These are phyloP conservation scores for Dendrocincla tyrannina DNA, from an alignment of 2,797 vertebrate species.

Conservation along the genomic window DNA sequence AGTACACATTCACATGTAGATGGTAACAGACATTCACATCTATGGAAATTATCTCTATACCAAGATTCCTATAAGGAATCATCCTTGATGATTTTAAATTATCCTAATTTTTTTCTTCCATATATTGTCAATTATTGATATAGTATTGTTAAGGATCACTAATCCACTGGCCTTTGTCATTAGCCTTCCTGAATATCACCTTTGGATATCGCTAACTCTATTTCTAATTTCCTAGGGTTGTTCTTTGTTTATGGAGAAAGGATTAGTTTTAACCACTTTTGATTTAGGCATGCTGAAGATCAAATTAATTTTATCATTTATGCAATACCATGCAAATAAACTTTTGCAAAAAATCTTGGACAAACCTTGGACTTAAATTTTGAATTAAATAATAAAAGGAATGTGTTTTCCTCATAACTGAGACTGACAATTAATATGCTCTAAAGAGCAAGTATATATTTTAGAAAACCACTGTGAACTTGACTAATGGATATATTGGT, in stretches of 20 bases:
- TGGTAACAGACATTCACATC: neutral
- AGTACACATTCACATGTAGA: neutral
- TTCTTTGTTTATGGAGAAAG: neutral
- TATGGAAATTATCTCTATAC: neutral
- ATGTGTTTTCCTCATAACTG: neutral
- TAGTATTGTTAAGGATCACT: neutral
- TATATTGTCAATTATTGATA: neutral
- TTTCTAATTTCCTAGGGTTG: neutral
- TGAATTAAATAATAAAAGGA: neutral
- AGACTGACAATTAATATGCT: neutral
- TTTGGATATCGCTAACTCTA: neutral
- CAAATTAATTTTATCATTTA: neutral
- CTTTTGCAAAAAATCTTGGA: neutral
- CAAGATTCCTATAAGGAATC: neutral
- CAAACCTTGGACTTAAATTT: neutral
- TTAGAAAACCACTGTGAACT: neutral
- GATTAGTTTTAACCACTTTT: neutral
- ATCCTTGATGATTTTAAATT: neutral
- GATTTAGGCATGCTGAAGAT: neutral
- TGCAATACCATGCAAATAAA: neutral
- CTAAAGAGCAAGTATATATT: neutral
- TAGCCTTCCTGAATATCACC: neutral
- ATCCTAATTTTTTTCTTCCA: neutral
- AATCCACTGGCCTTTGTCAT: neutral
- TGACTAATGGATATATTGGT: neutral